Evolutionary conservation across 2,113 vertebrate genomes (phyloP).

Genomic region (Copsychus sechellarum): DNA sequence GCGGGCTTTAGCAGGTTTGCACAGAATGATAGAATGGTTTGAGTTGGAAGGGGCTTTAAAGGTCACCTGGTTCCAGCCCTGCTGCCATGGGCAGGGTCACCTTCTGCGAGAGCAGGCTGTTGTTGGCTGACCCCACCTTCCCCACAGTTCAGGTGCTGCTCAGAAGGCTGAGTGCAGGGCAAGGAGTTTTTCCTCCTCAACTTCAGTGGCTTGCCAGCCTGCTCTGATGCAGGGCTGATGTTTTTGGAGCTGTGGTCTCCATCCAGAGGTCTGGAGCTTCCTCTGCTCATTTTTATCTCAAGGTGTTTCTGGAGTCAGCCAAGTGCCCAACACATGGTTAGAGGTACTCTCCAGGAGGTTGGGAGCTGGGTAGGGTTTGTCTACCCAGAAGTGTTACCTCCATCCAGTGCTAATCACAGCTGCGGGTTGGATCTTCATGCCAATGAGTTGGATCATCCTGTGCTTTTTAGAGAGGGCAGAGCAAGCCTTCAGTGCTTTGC

Average conservation of each 20-base stretch:
- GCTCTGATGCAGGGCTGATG: fast-evolving
- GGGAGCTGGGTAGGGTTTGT: not conserved
- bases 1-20: not conserved
- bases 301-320: not conserved
- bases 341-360: not conserved
- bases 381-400: not conserved
- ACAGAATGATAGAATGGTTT: not conserved
- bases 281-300: not conserved
- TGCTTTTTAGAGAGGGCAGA: not conserved
- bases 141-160: not conserved
- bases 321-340: fast-evolving
- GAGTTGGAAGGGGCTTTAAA: not conserved
- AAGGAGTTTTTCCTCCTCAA: not conserved
- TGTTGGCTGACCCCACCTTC: not conserved
- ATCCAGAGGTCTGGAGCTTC: not conserved
- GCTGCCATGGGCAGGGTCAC: not conserved
- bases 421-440: not conserved
- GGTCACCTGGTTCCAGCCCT: not conserved
- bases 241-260: not conserved
- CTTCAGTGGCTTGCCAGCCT: fast-evolving
- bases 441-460: not conserved
- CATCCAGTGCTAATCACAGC: not conserved
- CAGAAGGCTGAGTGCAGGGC: not conserved
- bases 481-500: not conserved
- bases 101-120: not conserved